These are phyloP conservation scores for Lepidurus packardi DNA, from an alignment of 1,140 invertebrate genomes.

Conservation along the genomic window DNA sequence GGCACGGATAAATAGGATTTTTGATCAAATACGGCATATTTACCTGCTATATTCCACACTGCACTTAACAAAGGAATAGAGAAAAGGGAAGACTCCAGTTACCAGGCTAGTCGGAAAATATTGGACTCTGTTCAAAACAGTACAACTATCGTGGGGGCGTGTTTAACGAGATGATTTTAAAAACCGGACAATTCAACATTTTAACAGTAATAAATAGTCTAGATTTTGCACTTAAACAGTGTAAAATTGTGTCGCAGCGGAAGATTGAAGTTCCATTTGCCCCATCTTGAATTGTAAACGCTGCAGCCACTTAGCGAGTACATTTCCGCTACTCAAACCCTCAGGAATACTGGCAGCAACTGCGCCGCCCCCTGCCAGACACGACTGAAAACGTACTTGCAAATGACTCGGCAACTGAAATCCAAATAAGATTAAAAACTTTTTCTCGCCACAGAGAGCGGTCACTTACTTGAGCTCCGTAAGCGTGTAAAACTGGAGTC, in stretches of 20 bases:
- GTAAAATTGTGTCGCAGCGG: constrained; percentile 81
- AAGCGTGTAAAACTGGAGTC: constrained; percentile 86
- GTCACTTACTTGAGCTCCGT: constrained; percentile 66
- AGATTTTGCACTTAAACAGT: constrained; percentile 68
- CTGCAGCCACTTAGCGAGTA: constrained; percentile 65
- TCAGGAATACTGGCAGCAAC: constrained; percentile 35
- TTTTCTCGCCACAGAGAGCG: neutral
- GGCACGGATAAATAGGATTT: neutral
- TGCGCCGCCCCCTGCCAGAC: constrained; percentile 50
- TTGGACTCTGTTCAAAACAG: neutral
- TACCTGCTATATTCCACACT: constrained; percentile 3
- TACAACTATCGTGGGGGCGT: neutral
- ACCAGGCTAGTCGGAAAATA: neutral
- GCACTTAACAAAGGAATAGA: constrained; percentile 11
- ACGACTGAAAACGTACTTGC: constrained; percentile 79
- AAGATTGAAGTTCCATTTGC: constrained; percentile 93
- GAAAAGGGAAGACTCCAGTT: neutral
- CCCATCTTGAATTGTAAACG: constrained; percentile 95
- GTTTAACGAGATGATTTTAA: neutral
- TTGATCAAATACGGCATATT: neutral
- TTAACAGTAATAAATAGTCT: constrained; percentile 57
- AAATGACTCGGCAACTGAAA: constrained; percentile 80
- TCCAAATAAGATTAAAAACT: neutral
- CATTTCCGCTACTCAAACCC: constrained; percentile 33
- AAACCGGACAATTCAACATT: neutral